Conservation (phyloP, 1,140 invertebrate genomes). For the Saccostrea glomerata region DNA sequence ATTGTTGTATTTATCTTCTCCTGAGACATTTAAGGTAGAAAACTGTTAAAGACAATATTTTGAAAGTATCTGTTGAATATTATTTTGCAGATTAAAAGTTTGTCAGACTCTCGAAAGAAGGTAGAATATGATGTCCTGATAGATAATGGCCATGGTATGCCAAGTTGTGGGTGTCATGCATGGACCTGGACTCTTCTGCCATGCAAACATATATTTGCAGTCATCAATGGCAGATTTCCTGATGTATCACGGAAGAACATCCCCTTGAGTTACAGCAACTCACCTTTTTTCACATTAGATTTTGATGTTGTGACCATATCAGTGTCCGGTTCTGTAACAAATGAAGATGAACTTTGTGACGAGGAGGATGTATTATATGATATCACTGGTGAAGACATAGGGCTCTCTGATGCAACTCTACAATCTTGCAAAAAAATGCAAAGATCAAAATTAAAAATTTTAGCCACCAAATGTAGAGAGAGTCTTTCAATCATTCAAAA, state of each 20-base stretch:
- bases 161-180: constrained; percentile 23
- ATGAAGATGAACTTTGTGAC: constrained; percentile 12
- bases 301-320: constrained; percentile 25
- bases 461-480: background rate
- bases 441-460: constrained; percentile 9
- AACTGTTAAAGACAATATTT: background rate
- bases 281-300: constrained; percentile 24
- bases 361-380: background rate
- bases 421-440: background rate
- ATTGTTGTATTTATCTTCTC: background rate
- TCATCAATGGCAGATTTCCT: background rate
- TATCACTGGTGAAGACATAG: background rate
- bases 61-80: background rate
- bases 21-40: background rate
- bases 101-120: background rate
- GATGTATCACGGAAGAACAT: background rate
- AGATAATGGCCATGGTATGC: background rate
- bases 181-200: constrained; percentile 28
- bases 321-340: background rate
- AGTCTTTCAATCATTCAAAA: constrained; percentile 7
- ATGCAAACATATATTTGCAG: constrained; percentile 41
- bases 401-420: background rate
- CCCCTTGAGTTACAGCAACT: constrained; percentile 15
- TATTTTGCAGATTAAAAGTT: background rate
- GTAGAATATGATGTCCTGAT: constrained; percentile 8